Evolutionary conservation across 2,888 invertebrate genomes (phyloP).

Genomic region (Napeogenes sylphis): DNA sequence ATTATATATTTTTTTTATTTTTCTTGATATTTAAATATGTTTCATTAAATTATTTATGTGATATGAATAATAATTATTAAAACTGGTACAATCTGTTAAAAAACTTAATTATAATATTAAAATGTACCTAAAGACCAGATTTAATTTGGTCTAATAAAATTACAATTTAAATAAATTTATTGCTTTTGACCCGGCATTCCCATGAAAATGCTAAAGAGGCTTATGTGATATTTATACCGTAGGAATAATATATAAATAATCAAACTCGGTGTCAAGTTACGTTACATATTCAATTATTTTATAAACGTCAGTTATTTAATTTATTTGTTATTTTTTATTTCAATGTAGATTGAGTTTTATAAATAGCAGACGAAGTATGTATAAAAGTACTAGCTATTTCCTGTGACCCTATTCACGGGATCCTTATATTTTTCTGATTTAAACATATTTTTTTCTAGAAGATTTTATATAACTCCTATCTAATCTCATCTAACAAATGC

Average conservation of each 20-base stretch:
- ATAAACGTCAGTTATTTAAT: too few species aligned
- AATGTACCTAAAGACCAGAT: not conserved
- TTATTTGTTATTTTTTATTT: too few species aligned
- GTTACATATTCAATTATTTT: not conserved
- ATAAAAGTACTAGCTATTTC: too few species aligned
- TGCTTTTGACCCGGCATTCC: constrained; percentile 6
- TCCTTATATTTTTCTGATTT: too few species aligned
- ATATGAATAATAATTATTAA: too few species aligned
- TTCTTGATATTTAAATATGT: not conserved
- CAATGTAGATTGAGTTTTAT: too few species aligned
- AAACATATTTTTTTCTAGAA: too few species aligned
- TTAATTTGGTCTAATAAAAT: constrained; percentile 13
- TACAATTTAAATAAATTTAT: constrained; percentile 7
- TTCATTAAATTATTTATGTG: too few species aligned
- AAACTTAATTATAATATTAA: not conserved
- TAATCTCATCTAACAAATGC: too few species aligned
- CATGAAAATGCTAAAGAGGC: constrained; percentile 5
- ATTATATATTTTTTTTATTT: not conserved
- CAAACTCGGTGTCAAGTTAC: not conserved
- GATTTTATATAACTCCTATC: too few species aligned
- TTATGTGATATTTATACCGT: constrained; percentile 4
- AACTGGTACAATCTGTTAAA: not conserved
- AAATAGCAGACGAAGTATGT: too few species aligned
- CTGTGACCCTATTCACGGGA: too few species aligned
- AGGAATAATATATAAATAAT: not conserved